Base-by-base conservation (phyloP, 2,888 invertebrate genomes). In the Germaria angustata region DNA sequence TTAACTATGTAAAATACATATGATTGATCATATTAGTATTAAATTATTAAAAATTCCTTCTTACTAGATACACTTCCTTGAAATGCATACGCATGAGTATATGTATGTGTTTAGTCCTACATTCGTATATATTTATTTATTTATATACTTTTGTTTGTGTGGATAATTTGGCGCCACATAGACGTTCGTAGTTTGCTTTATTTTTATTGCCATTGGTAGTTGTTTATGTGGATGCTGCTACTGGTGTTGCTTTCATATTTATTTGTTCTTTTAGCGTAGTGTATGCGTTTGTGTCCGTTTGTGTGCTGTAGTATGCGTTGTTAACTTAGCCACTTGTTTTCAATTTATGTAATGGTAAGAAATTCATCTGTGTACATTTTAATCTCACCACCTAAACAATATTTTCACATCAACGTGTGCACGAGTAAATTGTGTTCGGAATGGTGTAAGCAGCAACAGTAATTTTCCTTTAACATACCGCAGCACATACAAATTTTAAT, bases 161-260 rank as follows among this genome's bases (percentile, higher is more conserved):
- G 17, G n/a, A 55, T 51, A 53, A 22, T 75, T 78, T 73, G 81
- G 81, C 78, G 81, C 81, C 81, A 75, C 36, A 71, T 53, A 75
- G 78, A 59, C 78, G 78, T n/a, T n/a, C n/a, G n/a, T 78, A 71
- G 79, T 82, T 82, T 82, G 53, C 49, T 69, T 71, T n/a, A 36
- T 63, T 79, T 82, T 78, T 75, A 71, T 75, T 51, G 44, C 63
- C 41, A 22, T 32, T 13, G 44, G 11, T 73, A 8, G 36, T 55
- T 4, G 5, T 63, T 69, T 20, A 28, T 76, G 57, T 53, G 55
- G 44, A 61, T 80, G 53, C 28, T 82, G 32, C 7, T 65, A 28
- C 49, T 71, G 57, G 51, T 80, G 24, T 36, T 5, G 13, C 20
- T 61, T 32, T 68, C 28, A 28, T 5, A 28, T 28, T 53, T 69